Evolutionary conservation across 2,888 invertebrate species (phyloP).

Genomic region (Rhingia rostrata): DNA sequence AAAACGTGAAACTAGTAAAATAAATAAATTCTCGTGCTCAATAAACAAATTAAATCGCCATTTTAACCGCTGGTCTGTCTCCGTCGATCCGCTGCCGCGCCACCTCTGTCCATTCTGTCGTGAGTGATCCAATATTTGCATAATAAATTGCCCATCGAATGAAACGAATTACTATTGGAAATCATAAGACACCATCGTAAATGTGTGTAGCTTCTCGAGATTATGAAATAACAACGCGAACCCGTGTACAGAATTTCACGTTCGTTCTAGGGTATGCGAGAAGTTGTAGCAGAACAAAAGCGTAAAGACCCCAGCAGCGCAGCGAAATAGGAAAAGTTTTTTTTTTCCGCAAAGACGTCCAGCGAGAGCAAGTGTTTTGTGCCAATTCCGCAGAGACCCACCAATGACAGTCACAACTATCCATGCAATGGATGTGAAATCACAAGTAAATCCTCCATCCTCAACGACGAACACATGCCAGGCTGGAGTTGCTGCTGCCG

Average conservation of each 20-base stretch:
- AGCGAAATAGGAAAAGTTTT: slow-evolving; percentile 28
- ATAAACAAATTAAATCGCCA: neutral
- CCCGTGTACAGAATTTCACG: slow-evolving; percentile 34
- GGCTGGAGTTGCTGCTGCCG: slow-evolving; percentile 23
- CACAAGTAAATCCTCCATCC: slow-evolving; percentile 78
- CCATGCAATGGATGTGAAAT: slow-evolving; percentile 81
- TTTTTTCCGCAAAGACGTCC: slow-evolving; percentile 23
- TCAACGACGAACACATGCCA: slow-evolving; percentile 69
- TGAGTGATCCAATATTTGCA: slow-evolving; percentile 67
- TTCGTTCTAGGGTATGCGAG: neutral
- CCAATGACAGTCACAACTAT: slow-evolving; percentile 81
- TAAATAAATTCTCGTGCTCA: slow-evolving; percentile 4
- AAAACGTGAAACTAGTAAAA: slow-evolving; percentile 6
- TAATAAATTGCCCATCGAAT: slow-evolving; percentile 67
- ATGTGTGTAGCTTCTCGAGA: slow-evolving; percentile 28
- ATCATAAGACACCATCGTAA: slow-evolving; percentile 61
- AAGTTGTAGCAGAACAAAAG: slow-evolving; percentile 28
- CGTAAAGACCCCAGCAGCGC: slow-evolving; percentile 11
- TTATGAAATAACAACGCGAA: slow-evolving; percentile 50
- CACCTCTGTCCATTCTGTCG: slow-evolving; percentile 16
- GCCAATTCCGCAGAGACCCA: slow-evolving; percentile 36
- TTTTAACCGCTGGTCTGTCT: neutral
- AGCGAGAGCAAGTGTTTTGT: slow-evolving; percentile 23
- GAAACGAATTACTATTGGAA: slow-evolving; percentile 55
- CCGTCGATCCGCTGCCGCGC: slow-evolving; percentile 12